A percentile compares a stretch with the other conserved stretches of the same genome.
phyloP scores from a whole-genome alignment of 2,888 invertebrate genomes.

The Euphydryas editha region DNA sequence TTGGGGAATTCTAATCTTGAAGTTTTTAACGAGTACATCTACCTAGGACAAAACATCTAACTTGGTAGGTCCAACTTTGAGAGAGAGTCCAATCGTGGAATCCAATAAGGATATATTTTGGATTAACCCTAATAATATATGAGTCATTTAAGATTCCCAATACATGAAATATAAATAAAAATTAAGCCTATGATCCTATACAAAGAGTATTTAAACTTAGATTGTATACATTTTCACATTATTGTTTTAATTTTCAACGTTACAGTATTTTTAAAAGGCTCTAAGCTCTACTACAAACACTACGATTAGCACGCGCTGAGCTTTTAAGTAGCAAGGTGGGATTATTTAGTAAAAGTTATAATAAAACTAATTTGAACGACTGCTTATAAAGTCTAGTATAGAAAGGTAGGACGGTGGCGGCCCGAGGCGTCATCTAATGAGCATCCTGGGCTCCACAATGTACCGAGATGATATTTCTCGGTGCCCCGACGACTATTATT shows the following conservation, averaged over 20 bases:
- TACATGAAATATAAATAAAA: too few relatives aligned
- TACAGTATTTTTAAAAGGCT: slow-evolving; percentile 18
- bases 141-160: too few relatives aligned
- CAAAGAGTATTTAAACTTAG: too few relatives aligned
- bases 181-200: too few relatives aligned
- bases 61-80: too few relatives aligned
- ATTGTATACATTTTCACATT: too few relatives aligned
- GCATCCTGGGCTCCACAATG: slow-evolving; percentile 81
- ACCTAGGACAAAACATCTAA: too few relatives aligned
- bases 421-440: slow-evolving; percentile 80
- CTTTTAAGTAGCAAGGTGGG: slow-evolving; percentile 43
- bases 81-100: too few relatives aligned
- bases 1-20: too few relatives aligned
- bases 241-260: slow-evolving; percentile 2
- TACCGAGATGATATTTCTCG: slow-evolving; percentile 76
- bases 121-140: too few relatives aligned
- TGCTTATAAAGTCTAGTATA: slow-evolving; percentile 43
- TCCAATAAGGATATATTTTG: too few relatives aligned
- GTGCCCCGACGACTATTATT: slow-evolving; percentile 76
- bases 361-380: slow-evolving; percentile 49
- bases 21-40: too few relatives aligned
- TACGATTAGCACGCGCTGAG: slow-evolving; percentile 22
- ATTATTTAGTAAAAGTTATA: slow-evolving; percentile 45
- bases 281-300: slow-evolving; percentile 22
- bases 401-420: slow-evolving; percentile 49